Evolutionary conservation across 2,888 invertebrate species (phyloP).

Genomic region (Muscina levida): DNA sequence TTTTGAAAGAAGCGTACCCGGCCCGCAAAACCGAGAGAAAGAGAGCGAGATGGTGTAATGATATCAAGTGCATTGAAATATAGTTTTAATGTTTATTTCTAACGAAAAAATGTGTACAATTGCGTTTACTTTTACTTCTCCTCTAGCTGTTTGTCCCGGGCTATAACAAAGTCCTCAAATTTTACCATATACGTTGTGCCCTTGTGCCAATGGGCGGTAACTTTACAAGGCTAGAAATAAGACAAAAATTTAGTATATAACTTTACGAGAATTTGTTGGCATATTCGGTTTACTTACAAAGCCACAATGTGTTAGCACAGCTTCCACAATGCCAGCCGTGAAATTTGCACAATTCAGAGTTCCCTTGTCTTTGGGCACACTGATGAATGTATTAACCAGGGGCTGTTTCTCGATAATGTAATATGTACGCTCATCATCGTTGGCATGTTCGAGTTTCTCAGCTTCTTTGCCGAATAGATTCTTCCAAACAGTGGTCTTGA

Average conservation of each 20-base stretch:
- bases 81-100: conserved; percentile 59
- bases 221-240: conserved; percentile 92
- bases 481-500: conserved; percentile 99
- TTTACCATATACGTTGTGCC: conserved; percentile 99
- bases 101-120: conserved; percentile 37
- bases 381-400: conserved; percentile 97
- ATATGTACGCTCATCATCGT: conserved; percentile 98
- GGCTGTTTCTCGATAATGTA: conserved; percentile 99
- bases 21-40: too few relatives aligned
- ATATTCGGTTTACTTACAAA: conserved; percentile 91
- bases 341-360: conserved; percentile 99
- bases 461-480: conserved; percentile 98
- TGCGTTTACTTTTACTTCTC: conserved; percentile 85
- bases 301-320: conserved; percentile 94
- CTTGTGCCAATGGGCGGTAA: conserved; percentile 99
- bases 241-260: not conserved
- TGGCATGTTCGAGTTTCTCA: conserved; percentile 98
- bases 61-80: conserved; percentile 45
- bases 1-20: conserved; percentile 3
- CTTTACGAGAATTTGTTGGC: not conserved
- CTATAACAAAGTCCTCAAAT: conserved; percentile 95
- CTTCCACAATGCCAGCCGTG: conserved; percentile 98
- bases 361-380: conserved; percentile 98
- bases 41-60: conserved; percentile 10
- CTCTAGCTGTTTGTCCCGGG: conserved; percentile 94